Evolutionary conservation across 2,113 vertebrate species (phyloP), one percentile per base, ranked within the genome.

Genomic region (Callopanchax toddi): DNA sequence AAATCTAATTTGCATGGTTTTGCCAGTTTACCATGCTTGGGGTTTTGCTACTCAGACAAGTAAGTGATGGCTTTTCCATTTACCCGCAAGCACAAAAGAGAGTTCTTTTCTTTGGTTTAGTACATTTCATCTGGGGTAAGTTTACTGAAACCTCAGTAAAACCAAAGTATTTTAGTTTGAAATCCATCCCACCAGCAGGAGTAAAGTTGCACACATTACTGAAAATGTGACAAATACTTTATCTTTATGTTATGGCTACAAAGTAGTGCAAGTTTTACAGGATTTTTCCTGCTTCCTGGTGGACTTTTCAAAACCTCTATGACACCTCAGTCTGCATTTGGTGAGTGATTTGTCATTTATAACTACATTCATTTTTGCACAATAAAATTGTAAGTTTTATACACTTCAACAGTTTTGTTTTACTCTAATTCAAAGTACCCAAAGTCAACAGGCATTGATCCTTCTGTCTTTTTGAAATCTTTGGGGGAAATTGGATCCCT

Each of bases 91-190:
- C 26, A 26, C 10, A 71, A 58, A 60, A 53, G 16, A 52, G 17
- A 63, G 17, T 16, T 4, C 11, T 26, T 22, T 39, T 46, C 18
- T 53, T 6, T 2, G 55, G 37, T 52, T 60, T 26, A 23, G 46
- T 7, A 53, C n/a, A n/a, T n/a, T 37, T 43, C 16, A 44, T 20
- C 44, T 29, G 29, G 32, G 11, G 43, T 22, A 32, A 40, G 8
- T 36, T 46, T 45, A 21, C 50, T 72, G 7, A 75, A 68, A 79
- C 71, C 59, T 60, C 76, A 74, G 45, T 11, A 21, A 26, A 37
- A 25, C 69, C 21, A 46, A 49, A 52, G 59, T 18, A 51, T 34
- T 26, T 21, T n/a, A 7, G 26, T 4, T 29, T 44, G 13, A 25
- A 74, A 75, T 71, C 21, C 23, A 51, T 63, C 56, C 59, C 37